A percentile compares a stretch with the other conserved stretches of the same genome.
Conservation (phyloP, 2,797 vertebrate species). For the Uromys caudimaculatus region DNA sequence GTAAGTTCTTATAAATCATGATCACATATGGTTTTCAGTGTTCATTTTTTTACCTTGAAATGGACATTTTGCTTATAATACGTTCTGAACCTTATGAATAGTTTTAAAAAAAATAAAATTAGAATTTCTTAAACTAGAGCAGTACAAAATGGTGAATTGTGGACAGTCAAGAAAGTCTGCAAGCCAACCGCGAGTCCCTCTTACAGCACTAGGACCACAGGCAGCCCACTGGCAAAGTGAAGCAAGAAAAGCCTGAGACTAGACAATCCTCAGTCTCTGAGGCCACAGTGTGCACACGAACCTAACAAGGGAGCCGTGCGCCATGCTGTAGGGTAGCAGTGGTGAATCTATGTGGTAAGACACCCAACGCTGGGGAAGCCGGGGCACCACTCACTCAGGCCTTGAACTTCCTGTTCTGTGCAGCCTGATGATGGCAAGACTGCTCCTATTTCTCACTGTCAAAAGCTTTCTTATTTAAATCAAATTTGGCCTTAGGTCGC, state of each 20-base stretch:
- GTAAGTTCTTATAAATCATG: conserved; percentile 34
- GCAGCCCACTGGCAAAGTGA: not conserved
- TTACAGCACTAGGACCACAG: not conserved
- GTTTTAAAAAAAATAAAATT: conserved; percentile 15
- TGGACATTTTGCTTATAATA: not conserved
- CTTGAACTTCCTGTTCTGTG: not conserved
- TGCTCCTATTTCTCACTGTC: not conserved
- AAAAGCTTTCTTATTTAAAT: conserved; percentile 19
- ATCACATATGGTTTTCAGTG: conserved; percentile 36
- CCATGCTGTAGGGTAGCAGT: not conserved
- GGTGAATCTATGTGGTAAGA: not conserved
- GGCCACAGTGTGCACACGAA: not conserved
- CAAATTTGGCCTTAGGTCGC: conserved; percentile 35
- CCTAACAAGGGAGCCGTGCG: not conserved
- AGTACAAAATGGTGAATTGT: not conserved
- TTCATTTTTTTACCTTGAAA: conserved; percentile 46
- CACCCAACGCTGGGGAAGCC: accelerated
- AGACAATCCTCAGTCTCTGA: not conserved
- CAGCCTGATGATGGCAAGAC: not conserved
- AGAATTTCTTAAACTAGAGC: conserved; percentile 23
- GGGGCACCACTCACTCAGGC: not conserved
- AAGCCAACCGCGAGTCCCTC: not conserved
- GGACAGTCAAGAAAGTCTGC: not conserved
- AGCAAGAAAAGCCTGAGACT: not conserved
- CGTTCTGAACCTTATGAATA: not conserved